Evolutionary conservation across 2,113 vertebrate species (phyloP).

Genomic region (Eudyptes chrysolophus): DNA sequence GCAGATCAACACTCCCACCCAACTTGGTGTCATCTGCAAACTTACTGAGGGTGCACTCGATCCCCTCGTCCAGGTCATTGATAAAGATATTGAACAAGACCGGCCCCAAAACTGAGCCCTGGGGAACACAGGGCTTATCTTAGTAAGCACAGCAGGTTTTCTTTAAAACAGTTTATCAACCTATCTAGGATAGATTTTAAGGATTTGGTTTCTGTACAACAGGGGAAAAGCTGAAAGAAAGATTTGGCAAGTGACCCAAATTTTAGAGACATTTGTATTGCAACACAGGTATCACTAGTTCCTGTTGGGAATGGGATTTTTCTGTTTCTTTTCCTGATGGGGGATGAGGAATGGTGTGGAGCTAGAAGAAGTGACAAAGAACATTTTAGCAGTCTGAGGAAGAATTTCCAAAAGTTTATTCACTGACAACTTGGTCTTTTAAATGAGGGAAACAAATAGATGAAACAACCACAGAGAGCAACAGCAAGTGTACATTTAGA

Average conservation of each 20-base stretch:
- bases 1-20: too few species aligned
- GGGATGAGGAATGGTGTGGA: background rate
- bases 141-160: background rate
- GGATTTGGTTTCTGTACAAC: background rate
- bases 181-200: background rate
- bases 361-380: background rate
- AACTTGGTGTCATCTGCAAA: too few species aligned
- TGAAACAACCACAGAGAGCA: background rate
- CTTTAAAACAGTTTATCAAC: background rate
- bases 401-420: background rate
- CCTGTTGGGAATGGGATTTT: background rate
- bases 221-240: background rate
- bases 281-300: background rate
- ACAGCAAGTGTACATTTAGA: background rate
- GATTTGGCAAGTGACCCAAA: background rate
- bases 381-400: background rate
- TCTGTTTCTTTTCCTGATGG: background rate
- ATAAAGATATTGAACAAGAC: too few species aligned
- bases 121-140: background rate
- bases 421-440: background rate
- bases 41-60: too few species aligned
- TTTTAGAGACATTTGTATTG: background rate
- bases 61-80: too few species aligned
- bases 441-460: background rate
- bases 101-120: too few species aligned